Evolutionary conservation across 2,797 vertebrate species (phyloP), one percentile per base, ranked within the genome.

Genomic region (Ammospiza maritima): DNA sequence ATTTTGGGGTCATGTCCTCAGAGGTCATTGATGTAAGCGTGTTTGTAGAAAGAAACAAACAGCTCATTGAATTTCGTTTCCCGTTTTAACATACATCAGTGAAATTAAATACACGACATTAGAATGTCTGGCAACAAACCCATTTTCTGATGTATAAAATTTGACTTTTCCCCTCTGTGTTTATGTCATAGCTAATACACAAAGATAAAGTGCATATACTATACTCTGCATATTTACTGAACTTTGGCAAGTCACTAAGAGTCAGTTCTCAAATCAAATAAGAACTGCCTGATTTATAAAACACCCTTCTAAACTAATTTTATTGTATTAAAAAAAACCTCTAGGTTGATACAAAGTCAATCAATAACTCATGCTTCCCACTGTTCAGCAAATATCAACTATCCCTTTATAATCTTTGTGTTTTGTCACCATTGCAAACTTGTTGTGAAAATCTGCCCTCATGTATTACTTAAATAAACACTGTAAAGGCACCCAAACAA

Each of bases 1-100:
- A 94, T 96, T 97, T 94, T 95, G 95, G 97, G 96, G 95, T 97
- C 95, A 1, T 83, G 91, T 97, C 96, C 96, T 98, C 95, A 40
- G 95, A 95, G 96, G 92, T 97, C 95, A 96, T 74, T 97, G 96
- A 96, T 96, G 94, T 97, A 94, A 94, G 92, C 69, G 9, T 92
- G 89, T 90, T 96, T 93, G 92, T 54, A 93, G 91, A 93, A 93
- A 97, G 93, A 97, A 97, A 97, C 95, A 85, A 97, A 93, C 94
- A 97, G 76, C 82, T 96, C 96, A 95, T 96, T 96, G 88, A 96
- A 95, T 94, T 93, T 88, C 88, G 76, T 97, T 97, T 96, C 94
- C 84, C 84, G 6, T 94, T 96, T 97, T 96, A 94, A 95, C 93
- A 89, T 96, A 89, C 64, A 91, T 97, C 96, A 95, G 93, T 95